Evolutionary conservation across 1,140 invertebrate species (phyloP).

Genomic region (Anthonomus grandis): DNA sequence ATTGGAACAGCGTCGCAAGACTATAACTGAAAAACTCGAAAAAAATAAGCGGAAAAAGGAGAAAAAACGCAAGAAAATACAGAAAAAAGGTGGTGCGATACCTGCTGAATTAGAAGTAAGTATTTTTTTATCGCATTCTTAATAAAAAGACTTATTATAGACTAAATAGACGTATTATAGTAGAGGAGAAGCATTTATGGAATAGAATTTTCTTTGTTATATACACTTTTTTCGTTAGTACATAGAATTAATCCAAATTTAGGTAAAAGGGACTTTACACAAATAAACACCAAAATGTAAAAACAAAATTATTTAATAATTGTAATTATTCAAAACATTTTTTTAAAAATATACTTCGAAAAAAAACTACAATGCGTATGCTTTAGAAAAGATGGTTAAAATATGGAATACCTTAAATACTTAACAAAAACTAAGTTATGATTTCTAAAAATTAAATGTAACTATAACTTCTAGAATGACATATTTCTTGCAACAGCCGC

Average conservation of each 20-base stretch:
- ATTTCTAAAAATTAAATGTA: not conserved
- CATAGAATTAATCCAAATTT: not conserved
- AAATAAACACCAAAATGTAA: too few species aligned
- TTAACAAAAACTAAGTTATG: not conserved
- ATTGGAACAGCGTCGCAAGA: conserved; percentile 66
- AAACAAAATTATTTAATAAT: too few species aligned
- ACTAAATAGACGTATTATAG: too few species aligned
- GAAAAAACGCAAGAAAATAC: conserved; percentile 65
- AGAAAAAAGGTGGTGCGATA: conserved; percentile 46
- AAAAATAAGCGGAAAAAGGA: conserved; percentile 69
- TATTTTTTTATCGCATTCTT: not conserved
- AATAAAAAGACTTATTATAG: too few species aligned
- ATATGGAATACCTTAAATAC: not conserved
- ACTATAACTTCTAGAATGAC: not conserved
- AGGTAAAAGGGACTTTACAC: not conserved
- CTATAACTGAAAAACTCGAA: conserved; percentile 68
- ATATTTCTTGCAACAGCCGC: not conserved
- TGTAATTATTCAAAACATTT: too few species aligned
- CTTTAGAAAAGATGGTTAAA: not conserved
- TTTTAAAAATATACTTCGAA: too few species aligned
- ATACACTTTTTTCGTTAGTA: not conserved
- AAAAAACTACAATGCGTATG: not conserved
- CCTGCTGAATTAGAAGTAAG: conserved; percentile 38
- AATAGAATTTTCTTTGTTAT: not conserved
- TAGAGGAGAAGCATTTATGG: not conserved